phyloP scores from a whole-genome alignment of 2,797 vertebrate species.

The Megaceryle alcyon region DNA sequence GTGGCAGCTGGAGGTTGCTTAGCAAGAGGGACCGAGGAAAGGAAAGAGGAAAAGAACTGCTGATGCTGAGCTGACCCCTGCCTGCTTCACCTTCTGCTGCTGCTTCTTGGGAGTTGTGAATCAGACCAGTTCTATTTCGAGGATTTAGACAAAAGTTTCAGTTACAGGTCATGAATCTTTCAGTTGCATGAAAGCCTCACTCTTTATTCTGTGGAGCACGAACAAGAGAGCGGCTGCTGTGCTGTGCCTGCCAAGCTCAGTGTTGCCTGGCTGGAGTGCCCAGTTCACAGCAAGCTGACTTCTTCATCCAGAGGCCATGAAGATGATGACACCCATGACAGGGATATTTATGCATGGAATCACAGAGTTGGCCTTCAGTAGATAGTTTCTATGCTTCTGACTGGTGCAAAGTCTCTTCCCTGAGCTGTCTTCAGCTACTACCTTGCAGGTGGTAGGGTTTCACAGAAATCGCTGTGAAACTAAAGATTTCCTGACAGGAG shows the following conservation, averaged over 20 bases:
- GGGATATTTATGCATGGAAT: background rate
- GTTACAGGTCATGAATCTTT: background rate
- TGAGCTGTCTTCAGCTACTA: background rate
- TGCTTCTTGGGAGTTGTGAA: background rate
- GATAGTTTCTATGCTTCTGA: background rate
- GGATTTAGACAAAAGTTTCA: conserved; percentile 20
- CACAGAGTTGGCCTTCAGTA: background rate
- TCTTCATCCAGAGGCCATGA: background rate
- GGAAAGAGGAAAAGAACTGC: background rate
- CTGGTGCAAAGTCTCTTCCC: background rate
- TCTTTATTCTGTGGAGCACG: background rate
- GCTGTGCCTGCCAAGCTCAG: background rate
- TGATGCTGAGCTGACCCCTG: background rate
- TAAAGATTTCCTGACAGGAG: background rate
- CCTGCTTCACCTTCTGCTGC: background rate
- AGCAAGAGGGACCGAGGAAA: background rate
- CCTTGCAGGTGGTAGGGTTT: background rate
- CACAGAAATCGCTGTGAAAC: background rate
- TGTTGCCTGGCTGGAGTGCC: background rate
- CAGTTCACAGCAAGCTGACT: background rate
- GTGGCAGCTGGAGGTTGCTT: background rate
- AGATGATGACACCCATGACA: conserved; percentile 12
- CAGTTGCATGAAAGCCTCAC: background rate
- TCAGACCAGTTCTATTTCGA: conserved; percentile 22
- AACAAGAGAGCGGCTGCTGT: background rate